Base-by-base conservation (phyloP, 30 jellyfish, hydroid and myxozoan genomes). In the Aurelia sp. region DNA sequence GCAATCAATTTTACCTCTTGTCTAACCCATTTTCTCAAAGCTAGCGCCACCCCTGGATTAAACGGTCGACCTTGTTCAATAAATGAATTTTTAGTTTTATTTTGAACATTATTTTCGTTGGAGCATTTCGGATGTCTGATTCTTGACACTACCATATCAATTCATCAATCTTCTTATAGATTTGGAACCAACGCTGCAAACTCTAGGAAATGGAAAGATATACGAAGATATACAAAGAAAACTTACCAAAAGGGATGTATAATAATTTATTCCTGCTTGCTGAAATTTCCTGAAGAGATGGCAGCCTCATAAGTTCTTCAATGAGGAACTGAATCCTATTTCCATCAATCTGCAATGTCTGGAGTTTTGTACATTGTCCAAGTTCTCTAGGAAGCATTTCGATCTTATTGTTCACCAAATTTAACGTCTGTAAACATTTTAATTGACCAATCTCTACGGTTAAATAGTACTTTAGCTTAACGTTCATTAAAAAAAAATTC, bases 221-320 rank as follows among this genome's bases (percentile, higher is more conserved):
- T 48, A n/a, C n/a, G n/a, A n/a, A n/a, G n/a, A n/a, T n/a, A n/a
- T n/a, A n/a, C 2, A 73, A 18, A 22, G 18, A 33, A 12, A 55
- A 75, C 86, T 17, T 75, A 79, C 90, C 90, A 15, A 79, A 63
- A 21, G 90, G 90, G 41, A 79, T 11, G 31, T 19, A 63, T 30
- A 40, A 52, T 24, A 79, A 72, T 13, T 47, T 63, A 67, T 79
- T 79, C 59, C 90, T 79, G 67, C 81, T 79, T 51, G 74, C 90
- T 15, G 90, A 79, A 63, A 79, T 55, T 51, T 79, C 90, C 74
- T 79, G 81, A 55, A 79, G 44, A 10, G 19, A 44, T 16, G 22
- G 60, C 24, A 79, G 72, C 1, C 53, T 62, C 73, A 79, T 3
- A 24, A 79, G 17, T 15, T 50, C 81, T 8, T 24, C 61, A 27